These are phyloP conservation scores for Tetramorium simillimum DNA, from an alignment of 1,140 invertebrate genomes.

Conservation along the genomic window DNA sequence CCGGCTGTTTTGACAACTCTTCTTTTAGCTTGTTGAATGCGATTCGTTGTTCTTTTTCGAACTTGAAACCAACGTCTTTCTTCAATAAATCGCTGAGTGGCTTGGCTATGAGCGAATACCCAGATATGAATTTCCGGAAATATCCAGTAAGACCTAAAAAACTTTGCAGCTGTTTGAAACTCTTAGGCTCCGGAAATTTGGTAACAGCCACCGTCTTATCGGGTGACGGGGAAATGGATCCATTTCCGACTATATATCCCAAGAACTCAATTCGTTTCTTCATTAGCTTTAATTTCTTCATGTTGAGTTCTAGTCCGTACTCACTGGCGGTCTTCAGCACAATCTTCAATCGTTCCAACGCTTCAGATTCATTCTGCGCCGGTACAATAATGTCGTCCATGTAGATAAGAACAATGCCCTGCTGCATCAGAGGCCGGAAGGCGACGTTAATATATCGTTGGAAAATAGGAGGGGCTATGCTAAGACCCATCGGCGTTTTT, in stretches of 20 bases:
- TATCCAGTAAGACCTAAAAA: neutral
- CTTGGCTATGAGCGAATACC: conserved; percentile 54
- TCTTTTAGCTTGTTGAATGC: conserved; percentile 5
- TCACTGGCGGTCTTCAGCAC: neutral
- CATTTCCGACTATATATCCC: neutral
- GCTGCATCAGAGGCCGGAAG: neutral
- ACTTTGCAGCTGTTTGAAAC: neutral
- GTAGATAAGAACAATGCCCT: neutral
- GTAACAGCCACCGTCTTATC: neutral
- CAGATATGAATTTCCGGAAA: conserved; percentile 4
- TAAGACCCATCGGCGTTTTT: neutral
- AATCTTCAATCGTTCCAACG: neutral
- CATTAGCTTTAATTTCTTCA: neutral
- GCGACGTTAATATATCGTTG: neutral
- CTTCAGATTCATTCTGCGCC: neutral
- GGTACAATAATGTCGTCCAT: conserved; percentile 21
- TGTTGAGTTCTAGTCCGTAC: neutral
- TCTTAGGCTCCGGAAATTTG: neutral
- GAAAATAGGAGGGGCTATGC: neutral
- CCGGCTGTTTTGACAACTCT: neutral
- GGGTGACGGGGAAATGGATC: neutral
- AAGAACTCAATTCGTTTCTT: neutral
- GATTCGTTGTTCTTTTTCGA: neutral
- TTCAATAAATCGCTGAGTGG: conserved; percentile 61
- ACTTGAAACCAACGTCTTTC: conserved; percentile 43